Evolutionary conservation across 2,888 invertebrate species (phyloP).

Genomic region (Hemistola chrysoprasaria): DNA sequence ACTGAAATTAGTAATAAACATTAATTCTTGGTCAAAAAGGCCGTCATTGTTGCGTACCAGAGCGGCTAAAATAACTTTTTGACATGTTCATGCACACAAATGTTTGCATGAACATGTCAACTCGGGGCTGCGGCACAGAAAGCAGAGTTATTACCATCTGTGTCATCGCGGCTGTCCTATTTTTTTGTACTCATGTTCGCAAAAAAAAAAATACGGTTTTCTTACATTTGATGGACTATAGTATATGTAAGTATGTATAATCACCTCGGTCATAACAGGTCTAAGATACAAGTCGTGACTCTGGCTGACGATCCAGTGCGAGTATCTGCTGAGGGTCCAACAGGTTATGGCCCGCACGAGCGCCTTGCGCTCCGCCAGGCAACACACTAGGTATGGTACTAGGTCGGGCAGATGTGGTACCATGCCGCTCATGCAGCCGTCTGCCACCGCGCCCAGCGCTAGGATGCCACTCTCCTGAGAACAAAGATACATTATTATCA

Average conservation of each 20-base stretch:
- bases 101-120: too few species aligned
- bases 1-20: slow-evolving; percentile 56
- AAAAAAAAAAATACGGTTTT: too few species aligned
- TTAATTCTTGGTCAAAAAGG: not conserved
- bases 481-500: too few species aligned
- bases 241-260: too few species aligned
- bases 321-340: slow-evolving; percentile 98
- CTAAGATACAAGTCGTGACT: slow-evolving; percentile 96
- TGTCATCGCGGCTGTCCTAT: too few species aligned
- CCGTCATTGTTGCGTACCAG: too few species aligned
- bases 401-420: slow-evolving; percentile 97
- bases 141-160: too few species aligned
- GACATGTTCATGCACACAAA: too few species aligned
- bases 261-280: slow-evolving; percentile 95
- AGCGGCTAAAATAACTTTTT: too few species aligned
- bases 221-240: too few species aligned
- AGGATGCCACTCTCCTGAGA: slow-evolving; percentile 92
- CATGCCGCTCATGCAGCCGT: slow-evolving; percentile 98
- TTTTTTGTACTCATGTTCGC: too few species aligned
- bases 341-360: slow-evolving; percentile 99
- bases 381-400: slow-evolving; percentile 96
- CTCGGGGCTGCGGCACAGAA: too few species aligned
- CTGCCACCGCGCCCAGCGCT: slow-evolving; percentile 96
- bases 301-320: slow-evolving; percentile 98
- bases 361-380: slow-evolving; percentile 96